Evolutionary conservation across 2,113 vertebrate genomes (phyloP).

Genomic region (Crypturellus undulatus): DNA sequence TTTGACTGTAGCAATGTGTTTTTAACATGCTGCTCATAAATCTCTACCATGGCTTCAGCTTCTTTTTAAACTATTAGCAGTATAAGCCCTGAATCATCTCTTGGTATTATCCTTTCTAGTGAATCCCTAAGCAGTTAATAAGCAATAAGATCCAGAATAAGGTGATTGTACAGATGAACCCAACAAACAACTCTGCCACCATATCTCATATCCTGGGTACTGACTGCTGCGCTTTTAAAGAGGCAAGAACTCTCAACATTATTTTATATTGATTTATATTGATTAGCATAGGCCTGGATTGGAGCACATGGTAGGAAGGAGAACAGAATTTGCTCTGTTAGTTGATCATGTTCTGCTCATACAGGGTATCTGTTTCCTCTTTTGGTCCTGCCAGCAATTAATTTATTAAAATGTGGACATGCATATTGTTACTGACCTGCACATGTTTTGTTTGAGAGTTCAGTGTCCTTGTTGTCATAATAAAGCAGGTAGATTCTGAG

Average conservation of each 20-base stretch:
- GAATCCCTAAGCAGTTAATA: slow-evolving; percentile 51
- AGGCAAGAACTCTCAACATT: background rate
- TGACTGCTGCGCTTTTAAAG: background rate
- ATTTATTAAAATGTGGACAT: background rate
- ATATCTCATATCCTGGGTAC: background rate
- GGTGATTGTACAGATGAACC: slow-evolving; percentile 17
- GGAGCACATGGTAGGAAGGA: background rate
- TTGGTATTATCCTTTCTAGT: slow-evolving; percentile 38
- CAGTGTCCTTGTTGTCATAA: background rate
- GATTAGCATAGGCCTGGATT: background rate
- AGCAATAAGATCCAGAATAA: slow-evolving; percentile 35
- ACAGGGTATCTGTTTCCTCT: background rate
- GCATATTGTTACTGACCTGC: background rate
- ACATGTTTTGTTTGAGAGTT: background rate
- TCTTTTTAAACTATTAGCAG: slow-evolving; percentile 21
- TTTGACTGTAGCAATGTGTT: slow-evolving; percentile 6
- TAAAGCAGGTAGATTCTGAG: background rate
- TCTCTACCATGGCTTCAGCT: background rate
- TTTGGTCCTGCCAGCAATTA: background rate
- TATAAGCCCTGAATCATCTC: slow-evolving; percentile 24
- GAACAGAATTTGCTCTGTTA: background rate
- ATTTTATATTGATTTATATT: background rate
- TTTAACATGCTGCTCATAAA: slow-evolving; percentile 15
- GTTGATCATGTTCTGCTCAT: background rate
- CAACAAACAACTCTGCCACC: background rate